Percentiles rank a stretch among this genome's conserved stretches.
These are phyloP conservation scores for Anolis carolinensis DNA, from an alignment of 2,113 vertebrate genomes.

Conservation along the genomic window DNA sequence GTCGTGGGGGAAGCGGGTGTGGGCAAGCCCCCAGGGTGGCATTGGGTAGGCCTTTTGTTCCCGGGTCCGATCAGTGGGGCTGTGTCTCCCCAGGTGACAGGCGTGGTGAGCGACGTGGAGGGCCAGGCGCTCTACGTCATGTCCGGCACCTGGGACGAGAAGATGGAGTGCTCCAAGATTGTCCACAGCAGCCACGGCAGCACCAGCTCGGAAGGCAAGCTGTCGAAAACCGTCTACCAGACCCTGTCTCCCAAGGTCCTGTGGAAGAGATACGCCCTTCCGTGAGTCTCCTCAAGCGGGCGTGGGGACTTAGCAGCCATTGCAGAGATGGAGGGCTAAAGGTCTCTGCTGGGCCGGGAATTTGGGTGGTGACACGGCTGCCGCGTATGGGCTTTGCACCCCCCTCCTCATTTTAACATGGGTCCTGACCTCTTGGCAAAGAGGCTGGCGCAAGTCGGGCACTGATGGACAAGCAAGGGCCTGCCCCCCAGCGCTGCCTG, in stretches of 20 bases:
- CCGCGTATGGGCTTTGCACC: too few species aligned
- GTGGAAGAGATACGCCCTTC: slow-evolving; percentile 96
- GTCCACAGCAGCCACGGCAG: slow-evolving; percentile 89
- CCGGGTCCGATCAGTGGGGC: neutral
- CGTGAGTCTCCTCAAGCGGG: slow-evolving; percentile 77
- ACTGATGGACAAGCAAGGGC: too few species aligned
- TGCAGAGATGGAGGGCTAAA: too few species aligned
- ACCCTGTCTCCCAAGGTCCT: slow-evolving; percentile 90
- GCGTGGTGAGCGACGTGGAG: slow-evolving; percentile 85
- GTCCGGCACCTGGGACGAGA: slow-evolving; percentile 96
- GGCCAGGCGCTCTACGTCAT: slow-evolving; percentile 92
- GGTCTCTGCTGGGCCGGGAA: too few species aligned
- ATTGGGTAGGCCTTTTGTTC: neutral
- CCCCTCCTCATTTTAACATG: neutral
- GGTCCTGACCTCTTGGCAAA: neutral
- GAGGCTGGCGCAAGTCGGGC: neutral
- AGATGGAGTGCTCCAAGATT: slow-evolving; percentile 94
- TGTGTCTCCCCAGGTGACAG: slow-evolving; percentile 85
- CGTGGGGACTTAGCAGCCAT: too few species aligned
- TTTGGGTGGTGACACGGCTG: too few species aligned
- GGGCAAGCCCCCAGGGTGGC: neutral
- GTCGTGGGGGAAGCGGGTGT: neutral
- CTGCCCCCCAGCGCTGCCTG: too few species aligned
- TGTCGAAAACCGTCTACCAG: slow-evolving; percentile 97
- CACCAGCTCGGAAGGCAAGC: slow-evolving; percentile 87